Percentiles rank a stretch among this genome's conserved stretches.
phyloP scores from a whole-genome alignment of 2,797 vertebrate species.

The Selene dorsalis region DNA sequence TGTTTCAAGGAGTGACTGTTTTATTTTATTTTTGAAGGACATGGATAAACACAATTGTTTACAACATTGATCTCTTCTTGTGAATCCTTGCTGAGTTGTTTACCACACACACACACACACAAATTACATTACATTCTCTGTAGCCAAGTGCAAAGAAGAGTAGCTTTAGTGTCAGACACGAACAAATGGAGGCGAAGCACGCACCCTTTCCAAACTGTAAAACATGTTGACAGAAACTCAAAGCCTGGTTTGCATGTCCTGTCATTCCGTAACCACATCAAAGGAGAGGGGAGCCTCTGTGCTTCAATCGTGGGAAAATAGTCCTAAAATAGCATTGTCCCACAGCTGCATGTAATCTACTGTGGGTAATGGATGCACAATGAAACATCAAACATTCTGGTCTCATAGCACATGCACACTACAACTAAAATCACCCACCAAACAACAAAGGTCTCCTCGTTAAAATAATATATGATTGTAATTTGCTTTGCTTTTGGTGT shows the following conservation, averaged over 20 bases:
- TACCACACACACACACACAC: not conserved
- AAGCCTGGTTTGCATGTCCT: slow-evolving; percentile 56
- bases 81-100: not conserved
- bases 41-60: not conserved
- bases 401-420: slow-evolving; percentile 43
- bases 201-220: slow-evolving; percentile 59
- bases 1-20: not conserved
- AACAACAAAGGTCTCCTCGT: slow-evolving; percentile 42
- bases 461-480: slow-evolving; percentile 40
- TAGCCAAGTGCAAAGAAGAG: slow-evolving; percentile 18
- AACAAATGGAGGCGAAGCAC: slow-evolving; percentile 59
- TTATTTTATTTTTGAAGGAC: not conserved
- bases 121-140: not conserved
- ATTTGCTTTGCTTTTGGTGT: slow-evolving; percentile 27
- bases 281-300: slow-evolving; percentile 53
- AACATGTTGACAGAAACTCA: slow-evolving; percentile 72
- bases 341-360: slow-evolving; percentile 76
- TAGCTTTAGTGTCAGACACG: slow-evolving; percentile 27
- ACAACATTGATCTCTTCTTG: not conserved
- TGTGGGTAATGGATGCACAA: slow-evolving; percentile 54
- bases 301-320: slow-evolving; percentile 74
- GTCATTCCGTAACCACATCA: slow-evolving; percentile 73
- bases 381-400: slow-evolving; percentile 71
- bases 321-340: slow-evolving; percentile 68
- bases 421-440: slow-evolving; percentile 28